Evolutionary conservation across 2,113 vertebrate genomes (phyloP).

Genomic region (Oreochromis aureus): DNA sequence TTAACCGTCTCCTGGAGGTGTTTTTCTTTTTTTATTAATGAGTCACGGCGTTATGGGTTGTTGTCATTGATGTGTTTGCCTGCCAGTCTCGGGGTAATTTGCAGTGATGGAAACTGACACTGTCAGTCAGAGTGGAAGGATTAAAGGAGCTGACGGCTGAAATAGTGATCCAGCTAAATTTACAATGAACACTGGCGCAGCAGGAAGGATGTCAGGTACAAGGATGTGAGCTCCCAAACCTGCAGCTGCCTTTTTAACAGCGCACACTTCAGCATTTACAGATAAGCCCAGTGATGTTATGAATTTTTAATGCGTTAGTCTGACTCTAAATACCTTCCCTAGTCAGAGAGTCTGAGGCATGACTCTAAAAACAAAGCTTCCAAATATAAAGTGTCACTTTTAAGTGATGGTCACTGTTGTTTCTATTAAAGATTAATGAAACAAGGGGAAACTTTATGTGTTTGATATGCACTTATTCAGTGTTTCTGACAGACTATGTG

Average conservation of each 20-base stretch:
- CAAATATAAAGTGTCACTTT: neutral
- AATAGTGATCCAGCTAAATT: neutral
- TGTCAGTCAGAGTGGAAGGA: neutral
- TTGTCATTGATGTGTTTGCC: neutral
- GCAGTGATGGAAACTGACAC: neutral
- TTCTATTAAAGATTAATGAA: neutral
- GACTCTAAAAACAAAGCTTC: neutral
- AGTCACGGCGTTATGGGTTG: neutral
- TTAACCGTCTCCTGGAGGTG: neutral
- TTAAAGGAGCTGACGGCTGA: neutral
- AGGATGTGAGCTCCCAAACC: neutral
- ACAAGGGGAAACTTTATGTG: neutral
- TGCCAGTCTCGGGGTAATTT: neutral
- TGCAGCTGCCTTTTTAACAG: neutral
- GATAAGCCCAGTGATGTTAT: neutral
- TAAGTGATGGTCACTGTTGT: neutral
- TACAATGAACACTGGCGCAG: neutral
- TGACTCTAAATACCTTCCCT: neutral
- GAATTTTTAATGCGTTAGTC: neutral
- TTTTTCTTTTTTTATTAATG: neutral
- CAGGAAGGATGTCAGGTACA: neutral
- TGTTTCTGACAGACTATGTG: neutral
- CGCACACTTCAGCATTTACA: neutral
- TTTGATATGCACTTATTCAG: neutral
- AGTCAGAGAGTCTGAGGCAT: neutral